Evolutionary conservation across 2,888 invertebrate genomes (phyloP).

Genomic region (Hymenopus coronatus): DNA sequence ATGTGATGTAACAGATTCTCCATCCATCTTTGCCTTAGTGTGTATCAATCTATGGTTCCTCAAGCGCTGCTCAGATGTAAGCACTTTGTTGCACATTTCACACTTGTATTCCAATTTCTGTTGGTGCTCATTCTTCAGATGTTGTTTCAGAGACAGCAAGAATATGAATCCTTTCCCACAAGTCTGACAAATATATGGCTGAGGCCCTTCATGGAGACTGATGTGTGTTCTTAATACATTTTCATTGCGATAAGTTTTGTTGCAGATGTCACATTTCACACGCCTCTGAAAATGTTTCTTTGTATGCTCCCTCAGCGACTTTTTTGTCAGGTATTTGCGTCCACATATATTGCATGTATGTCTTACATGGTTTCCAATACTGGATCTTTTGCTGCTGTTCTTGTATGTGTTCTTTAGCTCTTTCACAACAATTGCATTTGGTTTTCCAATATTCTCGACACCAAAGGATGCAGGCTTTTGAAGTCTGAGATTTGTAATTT

Average conservation of each 20-base stretch:
- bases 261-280: conserved; percentile 21
- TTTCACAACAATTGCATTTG: background rate
- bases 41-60: conserved; percentile 3
- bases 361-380: background rate
- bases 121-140: conserved; percentile 19
- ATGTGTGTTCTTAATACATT: conserved; percentile 22
- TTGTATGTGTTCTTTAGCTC: conserved; percentile 16
- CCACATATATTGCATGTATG: conserved; percentile 15
- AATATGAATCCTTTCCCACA: conserved; percentile 24
- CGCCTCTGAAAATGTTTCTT: conserved; percentile 21
- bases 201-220: conserved; percentile 19
- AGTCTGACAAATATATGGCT: conserved; percentile 16
- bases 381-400: background rate
- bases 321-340: conserved; percentile 14
- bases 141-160: conserved; percentile 20
- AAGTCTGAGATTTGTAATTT: background rate
- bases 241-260: conserved; percentile 21
- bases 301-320: conserved; percentile 23
- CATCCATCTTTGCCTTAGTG: background rate
- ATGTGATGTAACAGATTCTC: background rate
- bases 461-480: background rate
- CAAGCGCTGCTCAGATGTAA: conserved; percentile 15
- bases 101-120: conserved; percentile 15
- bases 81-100: conserved; percentile 15
- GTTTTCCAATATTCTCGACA: background rate